These are phyloP conservation scores for Apamea sordens DNA, from an alignment of 2,888 invertebrate species.

Conservation along the genomic window DNA sequence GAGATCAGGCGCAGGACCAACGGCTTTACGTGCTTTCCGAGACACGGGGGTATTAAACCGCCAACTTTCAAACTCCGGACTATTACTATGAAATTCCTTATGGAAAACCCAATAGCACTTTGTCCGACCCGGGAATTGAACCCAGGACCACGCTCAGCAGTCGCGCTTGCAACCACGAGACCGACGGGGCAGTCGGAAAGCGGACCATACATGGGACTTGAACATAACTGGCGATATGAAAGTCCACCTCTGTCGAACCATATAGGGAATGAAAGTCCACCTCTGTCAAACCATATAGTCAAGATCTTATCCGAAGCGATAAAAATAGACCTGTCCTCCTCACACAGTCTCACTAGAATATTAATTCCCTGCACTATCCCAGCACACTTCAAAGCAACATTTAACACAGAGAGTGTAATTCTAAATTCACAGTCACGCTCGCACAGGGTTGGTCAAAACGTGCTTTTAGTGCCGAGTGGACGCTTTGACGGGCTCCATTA, in stretches of 20 bases:
- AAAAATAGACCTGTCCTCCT: not conserved
- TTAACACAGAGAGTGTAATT: conserved; percentile 35
- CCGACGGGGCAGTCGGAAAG: too few species aligned
- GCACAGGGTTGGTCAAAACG: conserved; percentile 36
- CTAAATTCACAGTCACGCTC: conserved; percentile 59
- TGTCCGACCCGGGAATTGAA: too few species aligned
- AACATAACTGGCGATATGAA: not conserved
- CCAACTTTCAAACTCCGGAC: too few species aligned
- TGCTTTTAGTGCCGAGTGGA: conserved; percentile 57
- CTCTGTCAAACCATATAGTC: not conserved
- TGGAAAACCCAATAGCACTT: too few species aligned
- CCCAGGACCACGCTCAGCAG: too few species aligned
- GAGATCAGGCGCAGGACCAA: too few species aligned
- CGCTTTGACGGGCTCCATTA: conserved; percentile 64
- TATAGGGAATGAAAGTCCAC: not conserved
- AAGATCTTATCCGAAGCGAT: not conserved
- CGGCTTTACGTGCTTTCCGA: too few species aligned
- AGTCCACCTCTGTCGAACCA: not conserved
- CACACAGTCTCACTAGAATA: conserved; percentile 7
- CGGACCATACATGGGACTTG: not conserved
- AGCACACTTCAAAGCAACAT: conserved; percentile 33
- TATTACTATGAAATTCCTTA: too few species aligned
- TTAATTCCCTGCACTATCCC: conserved; percentile 33
- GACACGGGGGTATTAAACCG: too few species aligned
- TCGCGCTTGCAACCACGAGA: too few species aligned